A percentile compares a stretch with the other conserved stretches of the same genome.
phyloP scores from a whole-genome alignment of 2,797 vertebrate genomes.

The Epinephelus awoara region DNA sequence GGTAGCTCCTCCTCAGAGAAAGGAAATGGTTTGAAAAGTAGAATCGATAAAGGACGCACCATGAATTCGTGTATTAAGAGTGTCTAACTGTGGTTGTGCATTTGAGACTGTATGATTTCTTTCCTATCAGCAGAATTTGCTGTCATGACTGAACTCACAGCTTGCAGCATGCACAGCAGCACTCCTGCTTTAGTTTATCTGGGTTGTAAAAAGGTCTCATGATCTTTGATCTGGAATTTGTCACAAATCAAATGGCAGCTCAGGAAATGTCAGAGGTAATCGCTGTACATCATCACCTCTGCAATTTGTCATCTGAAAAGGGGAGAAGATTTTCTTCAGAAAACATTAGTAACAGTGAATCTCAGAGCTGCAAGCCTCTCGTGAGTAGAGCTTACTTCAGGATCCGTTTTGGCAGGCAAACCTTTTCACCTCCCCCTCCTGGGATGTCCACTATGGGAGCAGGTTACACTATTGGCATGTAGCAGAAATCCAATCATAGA shows the following conservation, averaged over 20 bases:
- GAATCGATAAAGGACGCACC: background rate
- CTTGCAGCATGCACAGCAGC: constrained; percentile 7
- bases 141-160: constrained; percentile 53
- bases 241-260: background rate
- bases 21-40: background rate
- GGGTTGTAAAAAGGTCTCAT: background rate
- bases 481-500: constrained; percentile 81
- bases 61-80: background rate
- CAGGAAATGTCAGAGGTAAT: no score
- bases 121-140: constrained; percentile 49
- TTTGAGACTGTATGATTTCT: constrained; percentile 50
- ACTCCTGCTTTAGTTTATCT: constrained; percentile 1
- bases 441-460: constrained; percentile 74
- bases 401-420: constrained; percentile 50
- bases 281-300: background rate
- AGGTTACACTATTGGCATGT: constrained; percentile 83
- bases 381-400: constrained; percentile 45
- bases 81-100: constrained; percentile 18
- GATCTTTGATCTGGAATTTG: background rate
- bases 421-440: constrained; percentile 61
- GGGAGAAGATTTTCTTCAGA: background rate
- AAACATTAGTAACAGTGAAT: constrained; percentile 25
- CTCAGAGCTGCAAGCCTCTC: constrained; percentile 19
- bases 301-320: background rate
- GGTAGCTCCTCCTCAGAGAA: background rate